Conservation (phyloP, 2,888 invertebrate genomes). For the Rhamnusium bicolor region DNA sequence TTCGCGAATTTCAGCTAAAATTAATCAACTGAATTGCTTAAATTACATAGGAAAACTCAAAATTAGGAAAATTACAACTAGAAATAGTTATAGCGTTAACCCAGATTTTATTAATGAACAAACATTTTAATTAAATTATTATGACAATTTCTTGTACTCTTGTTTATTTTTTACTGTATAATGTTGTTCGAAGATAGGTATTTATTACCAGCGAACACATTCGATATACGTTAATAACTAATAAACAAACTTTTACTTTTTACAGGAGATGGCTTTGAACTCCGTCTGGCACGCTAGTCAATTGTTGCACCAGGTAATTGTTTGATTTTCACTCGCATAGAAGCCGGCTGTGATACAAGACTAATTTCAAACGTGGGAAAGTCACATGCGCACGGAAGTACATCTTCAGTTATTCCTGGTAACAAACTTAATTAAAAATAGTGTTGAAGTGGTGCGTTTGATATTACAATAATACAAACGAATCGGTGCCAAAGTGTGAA, state of each 20-base stretch:
- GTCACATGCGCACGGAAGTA: slow-evolving; percentile 36
- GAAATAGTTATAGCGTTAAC: too few species aligned
- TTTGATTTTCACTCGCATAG: slow-evolving; percentile 46
- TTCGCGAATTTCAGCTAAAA: too few species aligned
- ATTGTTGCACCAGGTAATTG: slow-evolving; percentile 37
- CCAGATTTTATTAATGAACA: too few species aligned
- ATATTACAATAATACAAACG: slow-evolving; percentile 14
- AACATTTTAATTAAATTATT: too few species aligned
- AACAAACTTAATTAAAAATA: slow-evolving; percentile 28
- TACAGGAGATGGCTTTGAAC: slow-evolving; percentile 54
- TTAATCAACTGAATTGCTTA: too few species aligned
- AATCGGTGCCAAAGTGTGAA: slow-evolving; percentile 7
- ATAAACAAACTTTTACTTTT: slow-evolving; percentile 49
- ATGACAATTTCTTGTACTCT: too few species aligned
- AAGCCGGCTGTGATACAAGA: slow-evolving; percentile 42
- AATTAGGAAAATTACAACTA: too few species aligned
- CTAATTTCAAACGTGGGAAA: slow-evolving; percentile 39
- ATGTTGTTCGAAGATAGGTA: not conserved
- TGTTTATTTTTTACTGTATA: too few species aligned
- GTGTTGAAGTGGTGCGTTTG: slow-evolving; percentile 36
- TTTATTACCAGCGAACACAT: not conserved
- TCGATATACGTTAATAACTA: slow-evolving; percentile 12
- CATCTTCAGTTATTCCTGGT: not conserved
- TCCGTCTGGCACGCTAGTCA: slow-evolving; percentile 35
- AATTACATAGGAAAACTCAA: too few species aligned